Percentiles rank a stretch among this genome's conserved stretches.
These are phyloP conservation scores for Florisuga fusca DNA, from an alignment of 2,797 vertebrate species.

Conservation along the genomic window DNA sequence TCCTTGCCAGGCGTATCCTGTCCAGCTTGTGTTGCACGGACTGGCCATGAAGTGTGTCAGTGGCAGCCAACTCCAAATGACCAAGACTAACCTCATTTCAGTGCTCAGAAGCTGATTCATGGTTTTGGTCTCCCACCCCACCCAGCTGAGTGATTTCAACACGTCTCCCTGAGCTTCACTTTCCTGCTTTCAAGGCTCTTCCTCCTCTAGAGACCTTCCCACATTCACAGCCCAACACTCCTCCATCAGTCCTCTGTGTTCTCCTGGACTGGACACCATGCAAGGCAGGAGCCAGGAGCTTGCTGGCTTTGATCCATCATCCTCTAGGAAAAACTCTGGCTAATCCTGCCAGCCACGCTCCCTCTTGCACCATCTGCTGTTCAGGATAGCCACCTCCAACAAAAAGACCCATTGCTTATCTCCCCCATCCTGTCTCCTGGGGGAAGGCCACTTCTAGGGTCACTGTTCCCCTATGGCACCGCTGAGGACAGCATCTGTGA, in stretches of 20 bases:
- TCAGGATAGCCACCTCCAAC: background rate
- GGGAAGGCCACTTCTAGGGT: background rate
- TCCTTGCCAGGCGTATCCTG: constrained; percentile 1
- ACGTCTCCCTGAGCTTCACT: background rate
- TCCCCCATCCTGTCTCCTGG: background rate
- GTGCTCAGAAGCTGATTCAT: constrained; percentile 46
- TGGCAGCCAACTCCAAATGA: constrained; percentile 36
- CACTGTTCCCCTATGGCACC: background rate
- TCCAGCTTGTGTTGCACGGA: constrained; percentile 16
- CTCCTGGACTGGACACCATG: constrained; percentile 22
- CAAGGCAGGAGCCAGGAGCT: constrained; percentile 40
- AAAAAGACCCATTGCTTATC: background rate
- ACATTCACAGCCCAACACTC: background rate
- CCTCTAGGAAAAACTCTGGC: constrained; percentile 49
- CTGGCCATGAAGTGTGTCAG: background rate
- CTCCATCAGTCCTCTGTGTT: background rate
- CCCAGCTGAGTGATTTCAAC: constrained; percentile 33
- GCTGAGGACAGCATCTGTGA: background rate
- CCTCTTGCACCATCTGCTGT: constrained; percentile 22
- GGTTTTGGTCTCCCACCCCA: constrained; percentile 29
- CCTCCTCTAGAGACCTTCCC: constrained; percentile 20
- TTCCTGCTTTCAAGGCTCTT: constrained; percentile 15
- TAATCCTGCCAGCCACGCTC: background rate
- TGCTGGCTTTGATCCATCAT: constrained; percentile 19
- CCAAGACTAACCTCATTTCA: background rate